Base-by-base conservation (phyloP, 1,140 invertebrate species). In the Pomacea maculata region DNA sequence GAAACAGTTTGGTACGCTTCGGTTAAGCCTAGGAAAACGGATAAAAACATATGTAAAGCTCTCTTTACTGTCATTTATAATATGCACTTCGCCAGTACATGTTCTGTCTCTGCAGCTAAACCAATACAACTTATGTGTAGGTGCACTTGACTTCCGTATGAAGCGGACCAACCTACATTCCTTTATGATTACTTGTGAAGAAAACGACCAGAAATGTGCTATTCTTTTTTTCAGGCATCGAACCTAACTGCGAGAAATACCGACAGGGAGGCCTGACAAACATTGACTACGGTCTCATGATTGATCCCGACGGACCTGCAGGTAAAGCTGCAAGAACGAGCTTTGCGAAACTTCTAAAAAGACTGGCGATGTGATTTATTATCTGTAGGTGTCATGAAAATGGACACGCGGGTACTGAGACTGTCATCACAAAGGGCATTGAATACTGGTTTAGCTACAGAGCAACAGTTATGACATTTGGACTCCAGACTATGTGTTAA, bases 261-360 rank as follows among this genome's bases (percentile, higher is more conserved):
- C 65, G 83, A 8, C 73, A 75, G 8, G 64, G 64, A 57, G 85
- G 79, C 12, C 64, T 29, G 1, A 80, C 71, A 10, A 34, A 63
- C 2, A 54, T 80, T 11, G 77, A 72, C 17, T 86, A 87, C 73
- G 75, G 80, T 21, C 84, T 84, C 68, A n/a, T 72, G 57, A 79
- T 87, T 67, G 86, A 87, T 61, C 80, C 84, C 15, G 86, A 87
- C 73, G 86, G 86, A 15, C 83, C 86, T 34, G 72, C 70, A 77
- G 57, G 75, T 54, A 71, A 21, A 61, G 34, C 6, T 45, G 34
- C 34, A 45, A 45, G 34, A 45, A 1, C 2, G 34, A 6, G 34
- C 6, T 6, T 45, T 45, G 34, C 34, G 1, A 45, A 45, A 45
- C 6, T 45, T 45, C 34, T 25, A 45, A 45, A 45, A 45, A 45